Base-by-base conservation (phyloP, 2,888 invertebrate species). In the Myopa testacea region DNA sequence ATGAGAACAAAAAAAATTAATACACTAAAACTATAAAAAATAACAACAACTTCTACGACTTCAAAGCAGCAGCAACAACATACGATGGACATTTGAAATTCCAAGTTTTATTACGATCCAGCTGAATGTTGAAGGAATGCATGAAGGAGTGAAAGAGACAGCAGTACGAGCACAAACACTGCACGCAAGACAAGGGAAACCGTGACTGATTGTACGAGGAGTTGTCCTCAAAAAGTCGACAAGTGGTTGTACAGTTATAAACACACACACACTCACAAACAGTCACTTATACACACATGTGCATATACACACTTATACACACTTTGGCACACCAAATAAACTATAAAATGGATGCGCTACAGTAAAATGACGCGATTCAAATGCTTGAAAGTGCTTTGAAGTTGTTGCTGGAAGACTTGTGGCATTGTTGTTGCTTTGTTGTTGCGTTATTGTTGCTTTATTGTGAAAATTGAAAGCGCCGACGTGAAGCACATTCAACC, bases 241-340 rank as follows among this genome's bases (percentile, higher is more conserved):
- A 74, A 74, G 74, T 74, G 74, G 74, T 74, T 65, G 74, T n/a
- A 63, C 50, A 45, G 34, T 74, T 8, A 50, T 34, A 16, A 14
- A 40, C 3, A 7, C 69, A 69, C 69, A 69, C 52, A 69, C 38
- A 37, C 26, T 34, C 63, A 63, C 63, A 19, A 16, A 7, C 19
- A 40, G 14, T 16, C 16, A 4, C 16, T 45, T 0, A 68, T 19
- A 45, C 4, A 8, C 45, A n/a, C n/a, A 40, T 14, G 19, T 19
- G 19, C n/a, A 68, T n/a, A 12, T 26, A 69, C 8, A 65, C 38
- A 14, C 10, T 5, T 14, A 65, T 65, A 38, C 12, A 26, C 34
- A 37, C 63, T 14, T 50, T 10, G 19, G 5, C 19, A 69, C n/a
- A 72, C 58, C 60, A 40, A 16, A 65, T 74, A 14, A 16, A 60